Conservation (phyloP, 2,797 vertebrate species). For the Hippoglossus hippoglossus region DNA sequence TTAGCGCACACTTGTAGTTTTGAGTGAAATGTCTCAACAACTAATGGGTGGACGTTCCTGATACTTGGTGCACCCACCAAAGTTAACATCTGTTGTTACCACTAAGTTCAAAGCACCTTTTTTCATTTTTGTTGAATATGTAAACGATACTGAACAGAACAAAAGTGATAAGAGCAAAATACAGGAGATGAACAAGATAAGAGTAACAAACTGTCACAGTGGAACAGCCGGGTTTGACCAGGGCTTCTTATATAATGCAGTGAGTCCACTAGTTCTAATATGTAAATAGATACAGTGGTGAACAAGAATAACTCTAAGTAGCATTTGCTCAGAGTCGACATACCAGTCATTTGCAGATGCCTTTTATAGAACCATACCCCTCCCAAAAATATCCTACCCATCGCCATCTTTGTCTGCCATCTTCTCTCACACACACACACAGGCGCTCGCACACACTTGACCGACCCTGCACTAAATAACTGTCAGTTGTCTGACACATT, state of each 20-base stretch:
- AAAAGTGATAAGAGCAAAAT: background rate
- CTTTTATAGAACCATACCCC: slow-evolving; percentile 50
- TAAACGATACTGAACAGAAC: background rate
- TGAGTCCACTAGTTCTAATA: slow-evolving; percentile 10
- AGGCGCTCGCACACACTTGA: slow-evolving; percentile 21
- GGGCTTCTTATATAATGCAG: background rate
- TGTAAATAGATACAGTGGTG: slow-evolving; percentile 32
- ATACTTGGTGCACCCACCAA: too few species aligned
- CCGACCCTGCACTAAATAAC: slow-evolving; percentile 28
- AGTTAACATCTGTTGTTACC: background rate
- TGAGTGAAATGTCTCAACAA: too few species aligned
- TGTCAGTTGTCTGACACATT: slow-evolving; percentile 44
- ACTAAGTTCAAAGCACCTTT: background rate
- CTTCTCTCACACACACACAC: slow-evolving; percentile 16
- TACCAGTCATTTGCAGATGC: slow-evolving; percentile 43
- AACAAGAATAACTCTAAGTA: slow-evolving; percentile 41
- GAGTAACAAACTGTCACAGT: background rate
- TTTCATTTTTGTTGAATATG: too few species aligned
- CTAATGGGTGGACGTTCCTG: too few species aligned
- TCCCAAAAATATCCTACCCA: slow-evolving; percentile 56
- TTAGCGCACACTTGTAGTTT: too few species aligned
- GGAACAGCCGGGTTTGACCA: background rate
- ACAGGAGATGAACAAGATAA: background rate
- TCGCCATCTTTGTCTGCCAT: slow-evolving; percentile 41
- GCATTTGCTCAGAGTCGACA: slow-evolving; percentile 54